A percentile compares a stretch with the other conserved stretches of the same genome.
These are phyloP conservation scores for Heliconius melpomene DNA, from an alignment of 1,140 invertebrate species.

Conservation along the genomic window DNA sequence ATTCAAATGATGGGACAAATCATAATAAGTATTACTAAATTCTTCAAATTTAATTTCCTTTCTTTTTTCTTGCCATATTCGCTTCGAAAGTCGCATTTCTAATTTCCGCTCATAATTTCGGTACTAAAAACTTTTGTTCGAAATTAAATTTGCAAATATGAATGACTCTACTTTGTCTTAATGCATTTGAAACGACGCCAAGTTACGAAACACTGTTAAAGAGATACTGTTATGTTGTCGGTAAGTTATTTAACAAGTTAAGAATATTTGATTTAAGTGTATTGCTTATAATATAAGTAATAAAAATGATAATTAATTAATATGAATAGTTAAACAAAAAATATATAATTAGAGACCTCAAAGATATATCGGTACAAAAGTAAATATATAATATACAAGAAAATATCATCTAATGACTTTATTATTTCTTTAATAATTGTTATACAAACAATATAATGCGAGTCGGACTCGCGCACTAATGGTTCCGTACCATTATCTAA, in stretches of 20 bases:
- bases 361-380: no score
- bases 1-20: no score
- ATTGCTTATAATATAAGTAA: neutral
- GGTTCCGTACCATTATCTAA: no score
- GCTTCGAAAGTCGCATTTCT: neutral
- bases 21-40: no score
- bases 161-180: constrained; percentile 24
- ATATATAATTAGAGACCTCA: no score
- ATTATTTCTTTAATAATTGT: no score
- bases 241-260: neutral
- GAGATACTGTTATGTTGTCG: constrained; percentile 27
- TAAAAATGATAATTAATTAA: neutral
- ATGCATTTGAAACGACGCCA: constrained; percentile 38
- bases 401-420: no score
- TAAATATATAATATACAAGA: no score
- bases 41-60: no score
- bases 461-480: no score
- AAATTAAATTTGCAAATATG: constrained; percentile 35
- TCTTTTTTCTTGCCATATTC: neutral
- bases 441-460: no score
- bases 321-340: no score
- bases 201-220: constrained; percentile 31
- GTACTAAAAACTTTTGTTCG: constrained; percentile 16
- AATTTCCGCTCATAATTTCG: constrained; percentile 17
- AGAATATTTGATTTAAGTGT: neutral